Evolutionary conservation across 2,113 vertebrate species (phyloP).

Genomic region (Myiozetetes cayanensis): DNA sequence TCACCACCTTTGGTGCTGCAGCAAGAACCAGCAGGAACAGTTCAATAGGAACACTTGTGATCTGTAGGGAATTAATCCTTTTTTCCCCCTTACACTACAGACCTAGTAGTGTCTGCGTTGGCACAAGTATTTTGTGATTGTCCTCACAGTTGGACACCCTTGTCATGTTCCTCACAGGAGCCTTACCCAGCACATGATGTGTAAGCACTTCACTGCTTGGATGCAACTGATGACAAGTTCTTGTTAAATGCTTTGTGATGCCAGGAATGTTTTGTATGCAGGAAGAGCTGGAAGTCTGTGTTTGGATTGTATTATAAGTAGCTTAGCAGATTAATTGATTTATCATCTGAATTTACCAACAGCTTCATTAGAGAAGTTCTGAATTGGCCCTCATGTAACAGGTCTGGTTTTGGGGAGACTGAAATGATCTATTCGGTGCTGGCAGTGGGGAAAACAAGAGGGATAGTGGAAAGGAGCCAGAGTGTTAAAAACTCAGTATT

Average conservation of each 20-base stretch:
- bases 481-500: background rate
- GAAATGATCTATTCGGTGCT: background rate
- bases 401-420: background rate
- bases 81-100: background rate
- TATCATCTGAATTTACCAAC: background rate
- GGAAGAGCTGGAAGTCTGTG: background rate
- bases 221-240: background rate
- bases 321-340: background rate
- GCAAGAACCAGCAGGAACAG: no score
- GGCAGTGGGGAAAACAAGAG: background rate
- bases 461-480: background rate
- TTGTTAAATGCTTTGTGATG: background rate
- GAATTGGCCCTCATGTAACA: background rate
- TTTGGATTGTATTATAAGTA: background rate
- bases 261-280: background rate
- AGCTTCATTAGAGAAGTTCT: background rate
- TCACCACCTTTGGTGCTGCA: no score
- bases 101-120: background rate
- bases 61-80: background rate
- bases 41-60: background rate
- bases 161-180: fast-evolving
- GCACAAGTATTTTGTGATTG: background rate
- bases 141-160: fast-evolving
- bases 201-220: background rate
- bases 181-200: background rate